Conservation (phyloP, 2,888 invertebrate species). For the Adelognathus sp. region DNA sequence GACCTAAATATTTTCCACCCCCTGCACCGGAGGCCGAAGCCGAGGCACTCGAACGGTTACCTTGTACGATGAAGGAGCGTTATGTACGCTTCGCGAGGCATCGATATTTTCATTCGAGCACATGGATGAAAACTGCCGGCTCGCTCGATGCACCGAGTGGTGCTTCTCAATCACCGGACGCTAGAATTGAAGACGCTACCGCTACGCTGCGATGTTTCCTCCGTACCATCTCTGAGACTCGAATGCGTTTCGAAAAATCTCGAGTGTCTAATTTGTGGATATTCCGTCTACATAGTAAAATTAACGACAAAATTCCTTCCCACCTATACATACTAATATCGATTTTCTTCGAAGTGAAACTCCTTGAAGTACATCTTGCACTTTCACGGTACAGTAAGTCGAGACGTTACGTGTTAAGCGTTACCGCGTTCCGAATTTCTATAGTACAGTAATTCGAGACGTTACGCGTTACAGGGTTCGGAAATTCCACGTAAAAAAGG, state of each 20-base stretch:
- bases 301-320: background rate
- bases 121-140: slow-evolving; percentile 4
- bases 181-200: slow-evolving; percentile 45
- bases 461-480: too few relatives aligned
- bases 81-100: slow-evolving; percentile 22
- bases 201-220: slow-evolving; percentile 19
- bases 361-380: too few relatives aligned
- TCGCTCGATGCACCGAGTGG: background rate
- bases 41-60: background rate
- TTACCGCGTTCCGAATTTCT: too few relatives aligned
- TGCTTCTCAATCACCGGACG: slow-evolving; percentile 54
- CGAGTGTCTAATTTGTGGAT: background rate
- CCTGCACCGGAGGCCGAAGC: background rate
- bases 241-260: slow-evolving; percentile 11
- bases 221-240: background rate
- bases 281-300: background rate
- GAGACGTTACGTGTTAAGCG: too few relatives aligned
- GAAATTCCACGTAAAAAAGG: too few relatives aligned
- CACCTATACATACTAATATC: background rate
- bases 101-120: slow-evolving; percentile 50
- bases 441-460: background rate
- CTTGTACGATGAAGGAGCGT: background rate
- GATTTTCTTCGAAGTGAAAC: background rate
- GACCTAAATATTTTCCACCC: slow-evolving; percentile 50
- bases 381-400: too few relatives aligned